These are phyloP conservation scores for Garrulus glandarius DNA, from an alignment of 2,797 vertebrate genomes.

Conservation along the genomic window DNA sequence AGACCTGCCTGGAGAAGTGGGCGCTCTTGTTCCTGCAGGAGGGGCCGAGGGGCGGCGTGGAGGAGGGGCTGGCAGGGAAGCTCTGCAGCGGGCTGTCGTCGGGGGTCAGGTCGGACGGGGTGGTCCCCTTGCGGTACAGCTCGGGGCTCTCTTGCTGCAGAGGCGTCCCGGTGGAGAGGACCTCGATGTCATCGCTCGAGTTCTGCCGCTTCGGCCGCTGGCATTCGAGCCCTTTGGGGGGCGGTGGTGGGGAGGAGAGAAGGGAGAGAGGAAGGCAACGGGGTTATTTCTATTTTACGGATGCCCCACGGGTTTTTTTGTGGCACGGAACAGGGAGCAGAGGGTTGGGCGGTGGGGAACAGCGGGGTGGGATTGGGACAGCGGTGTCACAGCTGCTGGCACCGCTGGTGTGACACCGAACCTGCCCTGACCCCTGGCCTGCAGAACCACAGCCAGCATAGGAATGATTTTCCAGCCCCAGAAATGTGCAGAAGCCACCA, in stretches of 20 bases:
- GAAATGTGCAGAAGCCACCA: neutral
- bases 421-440: neutral
- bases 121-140: conserved; percentile 93
- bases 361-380: accelerated
- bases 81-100: conserved; percentile 90
- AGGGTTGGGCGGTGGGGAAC: neutral
- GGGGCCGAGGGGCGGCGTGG: conserved; percentile 76
- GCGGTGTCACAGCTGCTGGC: neutral
- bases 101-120: conserved; percentile 86
- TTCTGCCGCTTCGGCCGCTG: conserved; percentile 90
- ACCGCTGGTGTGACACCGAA: neutral
- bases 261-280: neutral
- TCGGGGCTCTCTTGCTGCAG: conserved; percentile 89
- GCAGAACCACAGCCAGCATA: neutral
- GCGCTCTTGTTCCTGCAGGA: conserved; percentile 81
- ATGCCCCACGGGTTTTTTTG: accelerated
- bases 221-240: conserved; percentile 86
- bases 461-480: neutral
- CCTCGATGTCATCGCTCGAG: conserved; percentile 91
- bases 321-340: accelerated
- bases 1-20: conserved; percentile 89
- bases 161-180: conserved; percentile 86
- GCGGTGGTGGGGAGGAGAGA: neutral
- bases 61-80: conserved; percentile 85
- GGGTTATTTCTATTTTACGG: neutral